These are phyloP conservation scores for Cenopis cana DNA, from an alignment of 2,888 invertebrate species.

Conservation along the genomic window DNA sequence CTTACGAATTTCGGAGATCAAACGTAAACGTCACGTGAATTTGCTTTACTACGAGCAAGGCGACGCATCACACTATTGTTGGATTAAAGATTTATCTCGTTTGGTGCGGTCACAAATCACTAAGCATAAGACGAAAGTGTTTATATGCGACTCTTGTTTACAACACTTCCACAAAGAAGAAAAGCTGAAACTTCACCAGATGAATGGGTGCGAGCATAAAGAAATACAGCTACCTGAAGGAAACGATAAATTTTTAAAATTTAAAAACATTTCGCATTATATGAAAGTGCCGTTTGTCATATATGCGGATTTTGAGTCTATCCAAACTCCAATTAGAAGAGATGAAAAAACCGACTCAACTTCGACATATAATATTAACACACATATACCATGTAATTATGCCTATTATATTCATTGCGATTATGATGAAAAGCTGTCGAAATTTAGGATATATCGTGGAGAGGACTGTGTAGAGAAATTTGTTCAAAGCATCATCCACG, in stretches of 20 bases:
- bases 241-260: slow-evolving; percentile 44
- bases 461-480: neutral
- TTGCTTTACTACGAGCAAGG: slow-evolving; percentile 45
- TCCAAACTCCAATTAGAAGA: slow-evolving; percentile 49
- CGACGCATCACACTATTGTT: slow-evolving; percentile 11
- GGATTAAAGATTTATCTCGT: slow-evolving; percentile 35
- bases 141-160: slow-evolving; percentile 20
- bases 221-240: slow-evolving; percentile 21
- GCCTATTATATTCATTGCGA: slow-evolving; percentile 1
- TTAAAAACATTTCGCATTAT: slow-evolving; percentile 45
- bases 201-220: slow-evolving; percentile 7
- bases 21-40: slow-evolving; percentile 47
- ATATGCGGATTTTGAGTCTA: slow-evolving; percentile 51
- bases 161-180: slow-evolving; percentile 13
- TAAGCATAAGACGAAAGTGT: neutral
- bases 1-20: slow-evolving; percentile 45
- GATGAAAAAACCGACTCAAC: slow-evolving; percentile 47
- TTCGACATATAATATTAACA: slow-evolving; percentile 47
- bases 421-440: neutral
- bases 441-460: neutral
- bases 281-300: slow-evolving; percentile 48
- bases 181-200: slow-evolving; percentile 14
- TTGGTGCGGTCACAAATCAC: slow-evolving; percentile 4
- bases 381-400: slow-evolving; percentile 53
- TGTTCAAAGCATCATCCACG: neutral